phyloP scores from a whole-genome alignment of 2,888 invertebrate species.

The Netelia virgata region DNA sequence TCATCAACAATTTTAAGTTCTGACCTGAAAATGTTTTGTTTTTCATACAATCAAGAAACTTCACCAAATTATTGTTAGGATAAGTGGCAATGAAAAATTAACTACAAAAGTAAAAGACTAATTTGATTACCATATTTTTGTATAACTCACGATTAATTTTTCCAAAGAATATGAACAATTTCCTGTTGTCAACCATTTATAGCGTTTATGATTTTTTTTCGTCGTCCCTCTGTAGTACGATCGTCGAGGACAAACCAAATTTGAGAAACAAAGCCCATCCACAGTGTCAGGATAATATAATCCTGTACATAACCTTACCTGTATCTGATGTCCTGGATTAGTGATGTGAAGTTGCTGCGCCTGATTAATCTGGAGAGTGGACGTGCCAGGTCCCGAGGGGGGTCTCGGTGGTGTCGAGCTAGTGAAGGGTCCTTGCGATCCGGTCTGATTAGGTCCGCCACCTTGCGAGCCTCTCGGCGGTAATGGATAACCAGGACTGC shows the following conservation, averaged over 20 bases:
- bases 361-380: slow-evolving; percentile 93
- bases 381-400: slow-evolving; percentile 86
- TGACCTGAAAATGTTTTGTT: too few relatives aligned
- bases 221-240: not conserved
- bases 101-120: too few relatives aligned
- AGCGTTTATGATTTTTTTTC: not conserved
- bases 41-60: too few relatives aligned
- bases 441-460: slow-evolving; percentile 83
- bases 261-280: too few relatives aligned
- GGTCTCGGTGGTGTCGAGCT: slow-evolving; percentile 86
- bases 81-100: too few relatives aligned
- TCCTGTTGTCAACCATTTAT: not conserved
- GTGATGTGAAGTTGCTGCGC: slow-evolving; percentile 95
- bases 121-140: too few relatives aligned
- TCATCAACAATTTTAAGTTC: too few relatives aligned
- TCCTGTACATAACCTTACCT: slow-evolving; percentile 86
- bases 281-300: too few relatives aligned
- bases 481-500: slow-evolving; percentile 86
- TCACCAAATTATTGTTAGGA: too few relatives aligned
- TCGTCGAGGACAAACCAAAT: not conserved
- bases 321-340: slow-evolving; percentile 93
- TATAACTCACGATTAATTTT: too few relatives aligned
- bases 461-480: slow-evolving; percentile 83
- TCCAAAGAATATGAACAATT: too few relatives aligned
- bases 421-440: slow-evolving; percentile 85